These are phyloP conservation scores for Buphagus erythrorhynchus DNA, from an alignment of 2,797 vertebrate genomes.

Conservation along the genomic window DNA sequence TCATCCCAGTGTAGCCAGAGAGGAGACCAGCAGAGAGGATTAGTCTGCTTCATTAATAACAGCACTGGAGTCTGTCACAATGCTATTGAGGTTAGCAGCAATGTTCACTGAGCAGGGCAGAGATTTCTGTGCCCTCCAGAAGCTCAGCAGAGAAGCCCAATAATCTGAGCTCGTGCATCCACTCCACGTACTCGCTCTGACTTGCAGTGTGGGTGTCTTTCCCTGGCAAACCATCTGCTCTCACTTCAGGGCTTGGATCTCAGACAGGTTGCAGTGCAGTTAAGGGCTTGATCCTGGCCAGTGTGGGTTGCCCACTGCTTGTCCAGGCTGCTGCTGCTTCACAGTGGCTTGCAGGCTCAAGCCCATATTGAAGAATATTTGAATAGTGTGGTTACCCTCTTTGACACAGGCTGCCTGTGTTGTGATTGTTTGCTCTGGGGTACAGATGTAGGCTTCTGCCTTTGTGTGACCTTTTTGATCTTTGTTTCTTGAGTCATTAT, in stretches of 20 bases:
- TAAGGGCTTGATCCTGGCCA: background rate
- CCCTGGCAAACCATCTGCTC: background rate
- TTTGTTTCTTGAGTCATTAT: background rate
- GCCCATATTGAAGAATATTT: background rate
- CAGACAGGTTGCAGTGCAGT: background rate
- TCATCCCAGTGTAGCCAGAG: background rate
- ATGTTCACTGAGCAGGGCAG: background rate
- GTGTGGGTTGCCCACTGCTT: background rate
- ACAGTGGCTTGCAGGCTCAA: background rate
- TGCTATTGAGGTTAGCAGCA: background rate
- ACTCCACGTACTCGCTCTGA: background rate
- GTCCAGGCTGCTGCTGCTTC: background rate
- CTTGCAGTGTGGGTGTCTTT: background rate
- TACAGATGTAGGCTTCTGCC: background rate
- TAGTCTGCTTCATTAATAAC: background rate
- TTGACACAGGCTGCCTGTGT: background rate
- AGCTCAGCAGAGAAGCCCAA: background rate
- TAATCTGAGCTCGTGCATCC: background rate
- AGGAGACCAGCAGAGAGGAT: background rate
- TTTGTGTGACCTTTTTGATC: background rate
- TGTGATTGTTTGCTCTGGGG: background rate
- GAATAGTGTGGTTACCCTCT: background rate
- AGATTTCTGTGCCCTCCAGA: slow-evolving; percentile 31
- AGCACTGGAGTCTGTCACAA: background rate
- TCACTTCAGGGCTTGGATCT: background rate